Evolutionary conservation across 2,888 invertebrate species (phyloP).

Genomic region (Amblyjoppa fuscipennis): DNA sequence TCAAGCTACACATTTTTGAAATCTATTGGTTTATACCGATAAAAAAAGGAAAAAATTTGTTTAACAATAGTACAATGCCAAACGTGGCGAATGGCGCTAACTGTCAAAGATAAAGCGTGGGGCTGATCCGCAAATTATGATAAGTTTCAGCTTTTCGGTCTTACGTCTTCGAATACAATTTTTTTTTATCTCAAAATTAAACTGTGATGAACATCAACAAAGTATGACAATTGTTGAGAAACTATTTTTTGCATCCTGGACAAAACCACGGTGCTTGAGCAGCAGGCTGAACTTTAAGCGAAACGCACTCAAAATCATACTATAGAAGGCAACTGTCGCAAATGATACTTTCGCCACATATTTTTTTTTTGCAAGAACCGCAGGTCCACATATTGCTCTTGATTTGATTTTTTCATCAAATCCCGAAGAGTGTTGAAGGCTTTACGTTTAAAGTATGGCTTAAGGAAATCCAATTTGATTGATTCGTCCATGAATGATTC

Average conservation of each 20-base stretch:
- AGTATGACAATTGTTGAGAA: no score
- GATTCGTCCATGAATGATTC: not conserved
- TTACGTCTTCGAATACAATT: no score
- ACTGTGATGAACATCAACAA: no score
- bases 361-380: not conserved
- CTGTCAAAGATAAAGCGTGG: no score
- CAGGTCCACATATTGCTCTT: not conserved
- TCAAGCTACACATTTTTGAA: no score
- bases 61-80: no score
- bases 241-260: not conserved
- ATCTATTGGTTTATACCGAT: no score
- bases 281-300: not conserved
- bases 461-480: not conserved
- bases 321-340: conserved; percentile 5
- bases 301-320: not conserved
- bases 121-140: no score
- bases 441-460: not conserved
- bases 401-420: not conserved
- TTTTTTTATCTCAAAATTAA: no score
- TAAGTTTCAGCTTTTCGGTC: no score
- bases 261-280: not conserved
- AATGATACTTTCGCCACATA: not conserved
- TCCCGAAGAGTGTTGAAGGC: not conserved
- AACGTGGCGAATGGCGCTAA: no score
- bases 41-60: no score